Evolutionary conservation across 2,888 invertebrate species (phyloP), one percentile per base, ranked within the genome.

Genomic region (Ptychoptera albimana): DNA sequence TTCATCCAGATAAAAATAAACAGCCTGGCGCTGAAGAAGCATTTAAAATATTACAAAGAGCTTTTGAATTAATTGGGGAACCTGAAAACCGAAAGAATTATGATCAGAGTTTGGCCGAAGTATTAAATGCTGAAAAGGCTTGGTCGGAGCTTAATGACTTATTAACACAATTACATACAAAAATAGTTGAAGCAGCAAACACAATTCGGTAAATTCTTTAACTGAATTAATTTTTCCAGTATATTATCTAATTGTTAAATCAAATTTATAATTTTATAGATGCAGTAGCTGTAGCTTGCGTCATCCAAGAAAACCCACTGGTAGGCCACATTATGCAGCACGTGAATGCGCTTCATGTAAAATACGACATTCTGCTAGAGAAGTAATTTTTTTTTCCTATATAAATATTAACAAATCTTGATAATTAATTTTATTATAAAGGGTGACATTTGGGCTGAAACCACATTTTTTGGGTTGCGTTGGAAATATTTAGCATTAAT

Each of bases 371-470:
- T 80, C 86, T 47, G 89, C 88, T 37, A 79, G 86, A 68, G 89
- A 89, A 72, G 84, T 82, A 58, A 54, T 51, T 50, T n/a, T n/a
- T n/a, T n/a, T n/a, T n/a, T n/a, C n/a, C n/a, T n/a, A n/a, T n/a
- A n/a, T n/a, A n/a, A n/a, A n/a, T n/a, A n/a, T n/a, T 32, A 14
- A 12, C 13, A 39, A 13, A 15, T 4, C n/a, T 38, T 4, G 34
- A 39, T 13, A 12, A 31, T 10, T 9, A 15, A 46, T 47, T 37
- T 15, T 43, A 30, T 42, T 48, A 38, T 49, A 46, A 61, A 87
- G 84, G 92, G 93, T 47, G 93, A 93, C 63, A 89, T 93, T 55
- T 93, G 94, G 94, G 92, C 93, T 39, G 94, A 94, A 67, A 87
- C 88, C 37, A 75, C 75, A 55, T 75, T 86, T 69, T 73, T 91